phyloP scores from a whole-genome alignment of 1,140 invertebrate genomes.

The Hyposmocoma kahamanoa region DNA sequence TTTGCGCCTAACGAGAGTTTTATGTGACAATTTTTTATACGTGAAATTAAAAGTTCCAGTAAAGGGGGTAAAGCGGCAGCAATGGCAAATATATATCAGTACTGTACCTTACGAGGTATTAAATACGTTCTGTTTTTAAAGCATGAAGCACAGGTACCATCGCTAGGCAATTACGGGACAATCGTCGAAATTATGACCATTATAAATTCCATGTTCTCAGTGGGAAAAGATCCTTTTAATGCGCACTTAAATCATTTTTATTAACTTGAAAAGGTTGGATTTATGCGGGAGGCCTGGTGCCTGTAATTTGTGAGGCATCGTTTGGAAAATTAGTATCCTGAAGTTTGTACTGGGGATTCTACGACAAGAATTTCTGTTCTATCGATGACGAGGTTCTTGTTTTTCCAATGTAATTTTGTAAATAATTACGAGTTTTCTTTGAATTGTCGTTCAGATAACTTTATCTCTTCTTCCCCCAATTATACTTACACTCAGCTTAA shows the following conservation, averaged over 20 bases:
- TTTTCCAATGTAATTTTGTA: too few relatives aligned
- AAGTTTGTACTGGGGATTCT: too few relatives aligned
- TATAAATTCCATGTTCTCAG: constrained; percentile 50
- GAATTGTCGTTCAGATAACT: too few relatives aligned
- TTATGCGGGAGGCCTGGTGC: constrained; percentile 39
- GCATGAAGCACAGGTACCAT: background rate
- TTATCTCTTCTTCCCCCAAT: too few relatives aligned
- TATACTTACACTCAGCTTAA: too few relatives aligned
- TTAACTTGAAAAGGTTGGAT: constrained; percentile 61
- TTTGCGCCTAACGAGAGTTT: constrained; percentile 26
- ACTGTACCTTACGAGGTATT: background rate
- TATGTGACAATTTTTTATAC: constrained; percentile 27
- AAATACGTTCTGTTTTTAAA: background rate
- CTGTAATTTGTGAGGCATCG: constrained; percentile 36
- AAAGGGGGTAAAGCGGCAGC: background rate
- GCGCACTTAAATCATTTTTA: constrained; percentile 64
- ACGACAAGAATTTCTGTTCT: too few relatives aligned
- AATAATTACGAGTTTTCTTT: too few relatives aligned
- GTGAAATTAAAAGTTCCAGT: constrained; percentile 17
- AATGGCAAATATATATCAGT: background rate
- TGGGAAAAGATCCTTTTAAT: constrained; percentile 53
- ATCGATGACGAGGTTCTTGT: too few relatives aligned
- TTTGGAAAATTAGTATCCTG: constrained; percentile 19
- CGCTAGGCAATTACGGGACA: constrained; percentile 33
- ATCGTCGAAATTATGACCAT: constrained; percentile 45